Evolutionary conservation across 2,888 invertebrate species (phyloP), one percentile per base, ranked within the genome.

Genomic region (Drosophila flavopinicola): DNA sequence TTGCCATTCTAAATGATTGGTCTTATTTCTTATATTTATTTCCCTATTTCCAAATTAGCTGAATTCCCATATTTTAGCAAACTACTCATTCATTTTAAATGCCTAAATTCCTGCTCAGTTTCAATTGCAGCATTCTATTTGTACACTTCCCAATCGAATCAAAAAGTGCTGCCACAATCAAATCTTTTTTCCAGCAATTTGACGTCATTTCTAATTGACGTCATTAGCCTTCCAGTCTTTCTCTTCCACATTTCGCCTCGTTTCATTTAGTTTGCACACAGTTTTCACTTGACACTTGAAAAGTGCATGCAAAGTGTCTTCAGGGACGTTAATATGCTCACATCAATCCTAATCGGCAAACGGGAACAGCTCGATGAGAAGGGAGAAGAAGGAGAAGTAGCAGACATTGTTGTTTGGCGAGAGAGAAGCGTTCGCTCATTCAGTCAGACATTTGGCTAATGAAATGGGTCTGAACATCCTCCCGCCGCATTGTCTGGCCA

Each of bases 271-370:
- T 41, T 38, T 37, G 44, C 48, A 24, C 48, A 24, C 49, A 37
- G 24, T 67, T 61, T 54, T 44, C 49, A 41, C 2, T n/a, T n/a
- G 32, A 37, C 48, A 52, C 61, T 53, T 57, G 17, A 39, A 54
- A 56, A 37, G 45, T 39, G 37, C 65, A 54, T 71, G 59, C 51
- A 59, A 54, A 60, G 29, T 52, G 60, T 39, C 44, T 3, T 3
- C 30, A 37, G 57, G 53, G 58, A 60, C 56, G 64, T 64, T 77
- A 84, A 78, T 80, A 70, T 70, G 78, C 45, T 51, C 48, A 75
- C 85, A 80, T 85, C 82, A 85, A 65, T 71, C 59, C 67, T 61
- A 78, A 80, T 77, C 63, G 44, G 32, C 80, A 74, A 29, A 39
- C 32, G n/a, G n/a, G n/a, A n/a, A n/a, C 70, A 42, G 59, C 47